Conservation (phyloP, 2,113 vertebrate species). For the Amphiprion percula region DNA sequence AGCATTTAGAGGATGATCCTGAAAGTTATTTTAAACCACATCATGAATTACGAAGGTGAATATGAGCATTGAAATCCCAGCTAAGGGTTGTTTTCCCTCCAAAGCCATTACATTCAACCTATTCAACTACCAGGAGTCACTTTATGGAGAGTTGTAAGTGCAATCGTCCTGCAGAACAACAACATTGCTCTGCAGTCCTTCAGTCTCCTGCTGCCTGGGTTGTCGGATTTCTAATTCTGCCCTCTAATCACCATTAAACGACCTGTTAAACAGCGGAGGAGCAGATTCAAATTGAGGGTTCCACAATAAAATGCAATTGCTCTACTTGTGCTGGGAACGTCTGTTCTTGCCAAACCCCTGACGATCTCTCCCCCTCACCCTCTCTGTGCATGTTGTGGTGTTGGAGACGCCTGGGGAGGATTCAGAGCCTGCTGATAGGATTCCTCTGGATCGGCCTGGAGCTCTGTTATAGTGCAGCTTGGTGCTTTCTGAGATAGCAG, state of each 20-base stretch:
- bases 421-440: constrained; percentile 14
- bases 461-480: constrained; percentile 38
- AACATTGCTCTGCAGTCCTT: background rate
- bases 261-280: constrained; percentile 8
- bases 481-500: constrained; percentile 41
- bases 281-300: constrained; percentile 17
- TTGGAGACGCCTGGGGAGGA: constrained; percentile 31
- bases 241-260: constrained; percentile 20
- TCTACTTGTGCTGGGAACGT: constrained; percentile 1
- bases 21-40: background rate
- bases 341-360: constrained; percentile 48
- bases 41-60: background rate
- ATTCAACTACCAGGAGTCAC: too few species aligned
- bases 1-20: too few species aligned
- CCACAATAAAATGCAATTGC: constrained; percentile 31
- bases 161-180: too few species aligned
- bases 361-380: constrained; percentile 18
- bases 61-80: background rate
- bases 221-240: constrained; percentile 1
- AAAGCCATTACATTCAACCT: too few species aligned
- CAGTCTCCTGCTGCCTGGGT: background rate
- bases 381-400: constrained; percentile 27
- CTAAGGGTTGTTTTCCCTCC: too few species aligned
- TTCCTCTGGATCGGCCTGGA: constrained; percentile 33
- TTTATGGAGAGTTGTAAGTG: too few species aligned